Evolutionary conservation across 2,797 vertebrate genomes (phyloP), one percentile per base, ranked within the genome.

Genomic region (Nannoperca obscura): DNA sequence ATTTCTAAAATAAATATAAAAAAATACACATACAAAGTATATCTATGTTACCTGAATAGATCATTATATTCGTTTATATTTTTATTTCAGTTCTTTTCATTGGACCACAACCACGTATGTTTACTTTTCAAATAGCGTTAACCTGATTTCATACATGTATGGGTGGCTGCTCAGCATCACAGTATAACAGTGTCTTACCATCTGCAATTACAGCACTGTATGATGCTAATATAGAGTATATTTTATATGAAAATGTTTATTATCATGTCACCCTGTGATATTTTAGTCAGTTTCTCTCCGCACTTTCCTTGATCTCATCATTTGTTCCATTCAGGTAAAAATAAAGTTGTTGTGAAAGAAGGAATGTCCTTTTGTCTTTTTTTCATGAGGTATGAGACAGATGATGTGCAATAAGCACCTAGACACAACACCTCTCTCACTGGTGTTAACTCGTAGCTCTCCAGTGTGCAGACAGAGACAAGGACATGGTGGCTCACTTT

Each of bases 371-470:
- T 15, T 20, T 15, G 17, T 11, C 14, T 50, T 46, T 36, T 46
- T 49, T 59, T 40, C 10, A 20, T 77, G 54, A 63, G 17, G 63
- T 66, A 46, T 57, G 8, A 63, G n/a, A 42, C 44, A 64, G 44
- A 59, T 20, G 40, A 8, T 58, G 22, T 67, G 55, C 50, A 71
- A 17, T 64, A 58, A 70, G 57, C 60, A 47, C n/a, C 2, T 20
- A 54, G 57, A 73, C 53, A 62, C 34, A 70, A 24, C 58, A 82
- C 63, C 58, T 52, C 42, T 62, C 67, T 68, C 22, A 6, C 34
- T 64, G 71, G 30, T 60, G 38, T 65, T 65, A 59, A 46, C 71
- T 32, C 46, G 62, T 20, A 69, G 34, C 22, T 55, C 78, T 75
- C 58, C 67, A 32, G 60, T 74, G 66, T 63, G 40, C 70, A 63